These are phyloP conservation scores for Pelosia muscerda DNA, from an alignment of 2,888 invertebrate species.

Conservation along the genomic window DNA sequence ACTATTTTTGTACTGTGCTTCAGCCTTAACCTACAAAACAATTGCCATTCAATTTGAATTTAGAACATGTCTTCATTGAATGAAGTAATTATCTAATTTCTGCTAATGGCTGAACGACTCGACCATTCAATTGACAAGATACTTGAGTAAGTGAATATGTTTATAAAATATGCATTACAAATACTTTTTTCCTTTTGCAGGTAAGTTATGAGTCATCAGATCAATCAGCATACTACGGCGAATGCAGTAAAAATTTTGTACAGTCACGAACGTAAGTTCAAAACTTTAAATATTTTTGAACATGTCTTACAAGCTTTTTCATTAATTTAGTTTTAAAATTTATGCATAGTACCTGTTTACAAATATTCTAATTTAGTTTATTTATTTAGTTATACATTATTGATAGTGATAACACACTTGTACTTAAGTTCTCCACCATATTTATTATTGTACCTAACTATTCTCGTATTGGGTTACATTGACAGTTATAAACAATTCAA, in stretches of 20 bases:
- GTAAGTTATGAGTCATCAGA: constrained; percentile 56
- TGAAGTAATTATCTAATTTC: constrained; percentile 10
- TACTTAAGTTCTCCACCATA: no score
- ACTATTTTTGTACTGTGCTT: no score
- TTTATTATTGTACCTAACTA: no score
- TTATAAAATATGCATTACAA: constrained; percentile 35
- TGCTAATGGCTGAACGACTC: constrained; percentile 23
- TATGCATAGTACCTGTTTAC: no score
- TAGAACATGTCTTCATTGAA: constrained; percentile 17
- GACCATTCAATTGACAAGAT: constrained; percentile 29
- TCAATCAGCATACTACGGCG: constrained; percentile 8
- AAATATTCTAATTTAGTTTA: no score
- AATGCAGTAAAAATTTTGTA: constrained; percentile 12
- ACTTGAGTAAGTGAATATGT: constrained; percentile 27
- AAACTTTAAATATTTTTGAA: neutral
- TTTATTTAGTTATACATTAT: no score
- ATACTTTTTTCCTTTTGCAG: constrained; percentile 52
- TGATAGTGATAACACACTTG: no score
- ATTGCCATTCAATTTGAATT: constrained; percentile 12
- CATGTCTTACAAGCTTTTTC: no score
- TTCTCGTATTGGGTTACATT: no score
- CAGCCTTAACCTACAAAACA: constrained; percentile 5
- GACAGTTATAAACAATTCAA: no score
- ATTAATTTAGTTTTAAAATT: no score
- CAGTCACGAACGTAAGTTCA: constrained; percentile 3